Evolutionary conservation across 2,113 vertebrate genomes (phyloP).

Genomic region (Heterochromis multidens): DNA sequence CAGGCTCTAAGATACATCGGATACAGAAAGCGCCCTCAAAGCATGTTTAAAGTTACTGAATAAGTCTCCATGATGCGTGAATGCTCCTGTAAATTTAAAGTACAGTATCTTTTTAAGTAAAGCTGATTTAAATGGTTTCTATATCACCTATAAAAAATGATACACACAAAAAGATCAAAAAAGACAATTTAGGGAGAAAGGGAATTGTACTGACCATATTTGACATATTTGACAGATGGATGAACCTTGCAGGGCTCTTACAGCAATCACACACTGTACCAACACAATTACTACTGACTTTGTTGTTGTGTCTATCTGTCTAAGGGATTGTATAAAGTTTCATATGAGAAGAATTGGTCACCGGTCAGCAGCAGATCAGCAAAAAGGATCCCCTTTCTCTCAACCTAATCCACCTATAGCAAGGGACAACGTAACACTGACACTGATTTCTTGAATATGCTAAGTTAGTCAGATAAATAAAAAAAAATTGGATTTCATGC

Average conservation of each 20-base stretch:
- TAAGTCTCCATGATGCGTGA: too few relatives aligned
- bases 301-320: neutral
- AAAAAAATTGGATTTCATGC: neutral
- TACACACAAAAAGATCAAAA: too few relatives aligned
- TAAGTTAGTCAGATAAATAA: constrained; percentile 47
- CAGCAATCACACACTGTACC: neutral
- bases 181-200: too few relatives aligned
- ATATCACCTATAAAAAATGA: too few relatives aligned
- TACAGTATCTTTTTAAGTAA: too few relatives aligned
- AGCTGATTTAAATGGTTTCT: too few relatives aligned
- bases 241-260: neutral
- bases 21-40: neutral
- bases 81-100: too few relatives aligned
- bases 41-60: neutral
- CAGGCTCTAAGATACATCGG: neutral
- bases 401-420: neutral
- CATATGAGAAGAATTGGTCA: neutral
- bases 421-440: neutral
- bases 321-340: neutral
- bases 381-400: neutral
- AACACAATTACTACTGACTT: neutral
- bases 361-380: neutral
- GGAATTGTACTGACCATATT: too few relatives aligned
- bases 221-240: too few relatives aligned
- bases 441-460: neutral